Evolutionary conservation across 2,113 vertebrate genomes (phyloP).

Genomic region (Rhipidura dahli): DNA sequence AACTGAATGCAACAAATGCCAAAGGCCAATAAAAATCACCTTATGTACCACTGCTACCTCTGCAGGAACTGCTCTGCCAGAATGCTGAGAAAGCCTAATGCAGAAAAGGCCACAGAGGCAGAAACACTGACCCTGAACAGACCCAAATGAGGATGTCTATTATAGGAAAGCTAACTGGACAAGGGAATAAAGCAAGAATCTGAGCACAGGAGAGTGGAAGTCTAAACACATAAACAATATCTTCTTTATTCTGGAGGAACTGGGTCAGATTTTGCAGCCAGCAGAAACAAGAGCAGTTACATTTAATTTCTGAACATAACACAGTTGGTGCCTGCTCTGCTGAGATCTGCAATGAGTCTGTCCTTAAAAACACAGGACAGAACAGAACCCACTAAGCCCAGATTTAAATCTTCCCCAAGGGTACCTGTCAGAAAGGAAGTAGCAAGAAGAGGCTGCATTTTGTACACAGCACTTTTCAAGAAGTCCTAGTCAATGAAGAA

Average conservation of each 20-base stretch:
- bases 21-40: background rate
- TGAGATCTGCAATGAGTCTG: background rate
- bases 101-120: background rate
- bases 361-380: background rate
- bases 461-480: background rate
- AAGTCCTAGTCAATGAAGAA: background rate
- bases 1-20: background rate
- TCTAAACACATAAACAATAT: background rate
- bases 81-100: background rate
- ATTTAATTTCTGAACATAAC: background rate
- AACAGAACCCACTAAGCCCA: background rate
- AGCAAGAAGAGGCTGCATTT: background rate
- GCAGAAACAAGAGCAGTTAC: background rate
- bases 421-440: background rate
- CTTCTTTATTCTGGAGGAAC: background rate
- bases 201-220: background rate
- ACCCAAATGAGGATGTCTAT: background rate
- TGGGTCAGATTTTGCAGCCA: background rate
- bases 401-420: background rate
- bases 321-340: background rate
- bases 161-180: background rate
- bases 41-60: background rate
- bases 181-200: background rate
- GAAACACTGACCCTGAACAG: background rate
- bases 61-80: background rate